A percentile compares a stretch with the other conserved stretches of the same genome.
Conservation (phyloP, 2,797 vertebrate species). For the Tenualosa thibaudeaui region DNA sequence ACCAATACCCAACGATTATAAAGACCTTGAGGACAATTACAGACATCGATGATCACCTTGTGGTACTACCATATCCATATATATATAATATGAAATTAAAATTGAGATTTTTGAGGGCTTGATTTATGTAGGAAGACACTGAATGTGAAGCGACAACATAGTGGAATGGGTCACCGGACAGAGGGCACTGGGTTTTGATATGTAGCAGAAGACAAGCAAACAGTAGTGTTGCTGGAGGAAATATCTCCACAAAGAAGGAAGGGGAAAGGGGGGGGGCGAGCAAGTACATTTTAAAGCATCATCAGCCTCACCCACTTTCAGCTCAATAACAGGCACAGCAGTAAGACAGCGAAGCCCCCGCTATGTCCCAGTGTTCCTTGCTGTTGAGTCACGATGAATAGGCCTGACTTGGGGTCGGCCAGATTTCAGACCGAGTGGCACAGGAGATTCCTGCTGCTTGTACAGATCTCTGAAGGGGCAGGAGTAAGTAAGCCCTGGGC, state of each 20-base stretch:
- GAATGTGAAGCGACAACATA: neutral
- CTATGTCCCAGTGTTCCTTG: slow-evolving; percentile 35
- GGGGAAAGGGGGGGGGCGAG: neutral
- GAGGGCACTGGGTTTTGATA: neutral
- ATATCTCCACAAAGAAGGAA: slow-evolving; percentile 25
- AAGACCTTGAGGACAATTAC: neutral
- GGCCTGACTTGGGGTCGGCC: slow-evolving; percentile 1
- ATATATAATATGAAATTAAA: too few relatives aligned
- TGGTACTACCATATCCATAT: too few relatives aligned
- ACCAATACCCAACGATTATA: neutral
- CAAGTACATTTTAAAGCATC: slow-evolving; percentile 11
- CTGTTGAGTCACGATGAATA: slow-evolving; percentile 23
- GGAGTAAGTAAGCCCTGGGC: slow-evolving; percentile 21
- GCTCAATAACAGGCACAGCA: slow-evolving; percentile 29
- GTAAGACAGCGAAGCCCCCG: slow-evolving; percentile 21
- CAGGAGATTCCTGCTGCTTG: slow-evolving; percentile 38
- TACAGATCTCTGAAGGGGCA: neutral
- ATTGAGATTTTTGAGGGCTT: neutral
- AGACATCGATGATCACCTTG: neutral
- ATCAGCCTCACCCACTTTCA: slow-evolving; percentile 58
- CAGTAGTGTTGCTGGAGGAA: slow-evolving; percentile 29
- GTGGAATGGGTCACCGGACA: neutral
- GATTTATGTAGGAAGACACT: neutral
- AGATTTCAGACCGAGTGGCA: slow-evolving; percentile 34
- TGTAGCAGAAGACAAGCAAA: neutral